Conservation (phyloP, 2,888 invertebrate species). For the Carcina quercana region DNA sequence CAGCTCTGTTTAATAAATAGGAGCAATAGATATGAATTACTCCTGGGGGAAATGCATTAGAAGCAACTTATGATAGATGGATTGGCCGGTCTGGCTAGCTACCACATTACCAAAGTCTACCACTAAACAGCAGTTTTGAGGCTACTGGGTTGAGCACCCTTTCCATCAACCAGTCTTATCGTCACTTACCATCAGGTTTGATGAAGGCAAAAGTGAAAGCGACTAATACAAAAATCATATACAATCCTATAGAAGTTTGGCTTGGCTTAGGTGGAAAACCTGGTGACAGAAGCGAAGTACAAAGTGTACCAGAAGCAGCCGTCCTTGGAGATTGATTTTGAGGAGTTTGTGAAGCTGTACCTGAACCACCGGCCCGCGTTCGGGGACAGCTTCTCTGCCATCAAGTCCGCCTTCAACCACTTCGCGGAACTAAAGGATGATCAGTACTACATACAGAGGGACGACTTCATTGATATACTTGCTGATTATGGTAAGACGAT, state of each 20-base stretch:
- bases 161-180: too few species aligned
- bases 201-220: too few species aligned
- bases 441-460: slow-evolving; percentile 36
- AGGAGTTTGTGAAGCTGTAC: slow-evolving; percentile 78
- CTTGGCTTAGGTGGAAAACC: slow-evolving; percentile 68
- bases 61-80: too few species aligned
- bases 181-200: too few species aligned
- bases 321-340: slow-evolving; percentile 75
- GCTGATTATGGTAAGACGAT: slow-evolving; percentile 36
- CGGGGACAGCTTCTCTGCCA: slow-evolving; percentile 55
- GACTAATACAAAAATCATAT: too few species aligned
- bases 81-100: too few species aligned
- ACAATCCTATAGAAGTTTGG: not conserved
- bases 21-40: too few species aligned
- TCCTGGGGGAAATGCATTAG: too few species aligned
- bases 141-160: too few species aligned
- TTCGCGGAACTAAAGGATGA: slow-evolving; percentile 34
- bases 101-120: too few species aligned
- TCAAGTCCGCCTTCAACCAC: slow-evolving; percentile 63
- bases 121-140: too few species aligned
- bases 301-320: slow-evolving; percentile 61
- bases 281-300: slow-evolving; percentile 74
- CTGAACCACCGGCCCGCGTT: slow-evolving; percentile 79
- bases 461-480: slow-evolving; percentile 58
- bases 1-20: too few species aligned